Conservation (phyloP, 1,140 invertebrate species). For the Drosophila melanogaster region DNA sequence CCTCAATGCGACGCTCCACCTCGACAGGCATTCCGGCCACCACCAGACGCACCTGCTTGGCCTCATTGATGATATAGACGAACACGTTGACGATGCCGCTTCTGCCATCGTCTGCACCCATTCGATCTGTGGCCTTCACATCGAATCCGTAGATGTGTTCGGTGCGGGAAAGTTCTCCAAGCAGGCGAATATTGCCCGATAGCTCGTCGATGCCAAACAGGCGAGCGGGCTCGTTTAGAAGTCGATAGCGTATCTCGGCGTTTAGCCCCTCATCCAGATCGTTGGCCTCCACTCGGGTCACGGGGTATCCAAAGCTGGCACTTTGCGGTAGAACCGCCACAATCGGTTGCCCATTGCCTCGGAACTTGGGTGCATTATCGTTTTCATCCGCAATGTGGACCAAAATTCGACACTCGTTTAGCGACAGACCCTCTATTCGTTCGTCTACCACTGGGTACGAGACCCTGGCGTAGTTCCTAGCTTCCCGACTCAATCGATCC, state of each 20-base stretch:
- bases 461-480: slow-evolving; percentile 88
- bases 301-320: slow-evolving; percentile 91
- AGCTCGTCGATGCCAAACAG: slow-evolving; percentile 91
- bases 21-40: slow-evolving; percentile 90
- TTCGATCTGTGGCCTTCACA: slow-evolving; percentile 93
- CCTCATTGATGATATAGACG: slow-evolving; percentile 93
- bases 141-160: slow-evolving; percentile 93
- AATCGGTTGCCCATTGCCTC: slow-evolving; percentile 89
- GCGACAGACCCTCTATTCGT: slow-evolving; percentile 87
- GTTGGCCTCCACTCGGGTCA: slow-evolving; percentile 89
- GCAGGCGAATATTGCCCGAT: slow-evolving; percentile 90
- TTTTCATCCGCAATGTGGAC: slow-evolving; percentile 92
- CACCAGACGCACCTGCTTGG: slow-evolving; percentile 91
- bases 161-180: slow-evolving; percentile 86
- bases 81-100: slow-evolving; percentile 93
- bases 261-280: slow-evolving; percentile 91
- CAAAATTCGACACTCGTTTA: slow-evolving; percentile 86
- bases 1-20: slow-evolving; percentile 89
- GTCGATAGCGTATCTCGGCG: slow-evolving; percentile 91
- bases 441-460: slow-evolving; percentile 90
- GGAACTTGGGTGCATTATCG: slow-evolving; percentile 92
- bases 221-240: slow-evolving; percentile 88
- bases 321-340: slow-evolving; percentile 91
- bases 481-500: slow-evolving; percentile 84
- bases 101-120: slow-evolving; percentile 90